Base-by-base conservation (phyloP, 2,113 vertebrate species). In the Epinephelus cyanopodus region DNA sequence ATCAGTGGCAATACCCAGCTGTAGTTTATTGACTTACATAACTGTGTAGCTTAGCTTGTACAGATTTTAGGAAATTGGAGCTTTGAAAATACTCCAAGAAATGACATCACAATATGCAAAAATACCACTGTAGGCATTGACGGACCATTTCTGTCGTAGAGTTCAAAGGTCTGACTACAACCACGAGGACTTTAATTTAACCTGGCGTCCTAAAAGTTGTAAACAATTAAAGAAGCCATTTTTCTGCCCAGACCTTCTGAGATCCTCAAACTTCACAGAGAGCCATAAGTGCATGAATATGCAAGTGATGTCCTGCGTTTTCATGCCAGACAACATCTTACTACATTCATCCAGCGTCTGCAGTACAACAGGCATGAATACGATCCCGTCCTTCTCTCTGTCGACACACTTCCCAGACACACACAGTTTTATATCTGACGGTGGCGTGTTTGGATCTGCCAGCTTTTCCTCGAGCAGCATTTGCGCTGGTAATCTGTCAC, bases 401-500 rank as follows among this genome's bases (percentile, higher is more conserved):
- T 17, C n/a, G 21, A 5, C 33, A 8, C 29, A 42, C 61, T 33
- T 17, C 52, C 29, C 69, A 4, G 42, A 47, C 39, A 74, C 57
- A 66, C 64, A 23, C 62, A 45, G 37, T 48, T 15, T 2, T 48
- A 5, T 15, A 71, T 70, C 63, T 42, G 76, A 50, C 39, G 48
- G 48, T 13, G 56, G 0, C 56, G 71, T 80, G 76, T 89, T 84
- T 70, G 83, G 81, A 81, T 82, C 29, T 63, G 81, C 81, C 90
- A 89, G 82, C 77, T 72, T 77, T 74, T 74, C 72, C 84, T 61
- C 45, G 12, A 84, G 84, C 77, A 57, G 76, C 77, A 72, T 91
- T 84, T 86, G 84, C 71, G 84, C 83, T 74, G 86, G 80, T 93
- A 90, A 91, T 91, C 88, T 85, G 83, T 87, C 81, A 77, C 54